These are phyloP conservation scores for Sinocyclocheilus maitianheensis DNA, from an alignment of 2,113 vertebrate genomes.

Conservation along the genomic window DNA sequence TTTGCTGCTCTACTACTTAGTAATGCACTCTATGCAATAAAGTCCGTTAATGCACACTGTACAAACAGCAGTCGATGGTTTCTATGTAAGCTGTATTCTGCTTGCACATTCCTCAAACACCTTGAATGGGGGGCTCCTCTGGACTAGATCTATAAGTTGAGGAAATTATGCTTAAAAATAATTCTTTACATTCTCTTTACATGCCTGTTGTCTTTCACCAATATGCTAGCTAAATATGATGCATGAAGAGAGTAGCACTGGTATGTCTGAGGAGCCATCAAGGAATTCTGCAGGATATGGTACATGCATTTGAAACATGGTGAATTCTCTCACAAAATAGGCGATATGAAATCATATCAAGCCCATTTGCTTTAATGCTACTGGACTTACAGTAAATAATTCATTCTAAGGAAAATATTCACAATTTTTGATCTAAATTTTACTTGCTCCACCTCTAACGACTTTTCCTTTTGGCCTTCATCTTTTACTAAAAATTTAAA, in stretches of 20 bases:
- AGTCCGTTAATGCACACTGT: background rate
- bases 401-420: background rate
- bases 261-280: background rate
- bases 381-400: background rate
- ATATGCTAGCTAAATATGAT: background rate
- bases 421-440: background rate
- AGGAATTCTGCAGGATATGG: background rate
- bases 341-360: background rate
- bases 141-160: background rate
- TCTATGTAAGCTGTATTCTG: slow-evolving; percentile 1
- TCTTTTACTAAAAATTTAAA: background rate
- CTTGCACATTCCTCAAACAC: slow-evolving; percentile 16
- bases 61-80: background rate
- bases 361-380: background rate
- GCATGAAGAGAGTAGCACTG: background rate
- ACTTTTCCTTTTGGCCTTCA: background rate
- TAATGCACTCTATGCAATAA: background rate
- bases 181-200: slow-evolving; percentile 10
- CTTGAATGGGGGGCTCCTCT: slow-evolving; percentile 8
- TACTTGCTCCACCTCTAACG: background rate
- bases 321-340: background rate
- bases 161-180: background rate
- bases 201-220: background rate
- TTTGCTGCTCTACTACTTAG: background rate
- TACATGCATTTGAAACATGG: background rate